Conservation (phyloP, 2,888 invertebrate species). For the Athalia cordata region DNA sequence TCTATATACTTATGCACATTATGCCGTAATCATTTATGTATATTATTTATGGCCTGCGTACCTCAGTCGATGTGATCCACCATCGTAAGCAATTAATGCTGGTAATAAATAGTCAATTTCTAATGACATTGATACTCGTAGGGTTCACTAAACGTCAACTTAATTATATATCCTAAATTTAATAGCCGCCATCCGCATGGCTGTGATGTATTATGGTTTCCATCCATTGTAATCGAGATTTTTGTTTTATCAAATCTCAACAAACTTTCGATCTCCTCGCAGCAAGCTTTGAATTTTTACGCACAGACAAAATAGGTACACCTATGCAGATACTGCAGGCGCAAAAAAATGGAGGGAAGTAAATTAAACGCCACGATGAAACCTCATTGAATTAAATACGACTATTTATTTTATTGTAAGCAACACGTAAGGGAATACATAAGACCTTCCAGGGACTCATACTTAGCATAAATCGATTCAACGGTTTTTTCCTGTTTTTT, state of each 20-base stretch:
- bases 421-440: conserved; percentile 70
- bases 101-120: background rate
- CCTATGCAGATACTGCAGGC: no score
- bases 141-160: no score
- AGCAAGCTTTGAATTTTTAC: no score
- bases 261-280: no score
- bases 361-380: background rate
- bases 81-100: background rate
- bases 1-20: background rate
- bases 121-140: background rate
- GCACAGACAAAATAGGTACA: no score
- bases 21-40: background rate
- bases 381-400: conserved; percentile 34
- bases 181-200: background rate
- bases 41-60: background rate
- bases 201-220: background rate
- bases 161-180: no score
- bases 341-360: background rate
- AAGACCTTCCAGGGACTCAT: conserved; percentile 50
- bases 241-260: no score
- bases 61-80: background rate
- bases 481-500: no score
- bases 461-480: conserved; percentile 17
- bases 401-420: conserved; percentile 64
- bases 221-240: no score